phyloP scores from a whole-genome alignment of 2,113 vertebrate genomes.

The Stomatorhinus ivindoensis region DNA sequence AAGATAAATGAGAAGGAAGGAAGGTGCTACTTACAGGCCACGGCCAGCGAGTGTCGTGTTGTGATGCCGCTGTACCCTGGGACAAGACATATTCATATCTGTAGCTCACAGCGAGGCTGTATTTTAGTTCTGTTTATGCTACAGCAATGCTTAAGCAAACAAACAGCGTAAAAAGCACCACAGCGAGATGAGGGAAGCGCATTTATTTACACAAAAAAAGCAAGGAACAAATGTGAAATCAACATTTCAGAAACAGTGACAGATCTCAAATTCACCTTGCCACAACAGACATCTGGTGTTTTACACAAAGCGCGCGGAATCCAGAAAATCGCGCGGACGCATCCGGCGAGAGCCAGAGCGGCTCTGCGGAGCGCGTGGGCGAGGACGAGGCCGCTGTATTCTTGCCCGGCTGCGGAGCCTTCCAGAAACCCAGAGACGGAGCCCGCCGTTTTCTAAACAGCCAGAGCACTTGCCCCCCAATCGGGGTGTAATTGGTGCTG shows the following conservation, averaged over 20 bases:
- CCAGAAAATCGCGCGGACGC: background rate
- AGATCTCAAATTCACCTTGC: constrained; percentile 16
- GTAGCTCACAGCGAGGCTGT: background rate
- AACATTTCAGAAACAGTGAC: constrained; percentile 10
- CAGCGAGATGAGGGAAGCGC: background rate
- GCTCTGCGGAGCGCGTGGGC: background rate
- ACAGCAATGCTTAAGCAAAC: background rate
- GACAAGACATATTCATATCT: background rate
- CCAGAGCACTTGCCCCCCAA: constrained; percentile 60
- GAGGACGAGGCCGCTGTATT: constrained; percentile 63
- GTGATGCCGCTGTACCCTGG: background rate
- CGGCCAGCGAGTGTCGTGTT: background rate
- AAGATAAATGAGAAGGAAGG: background rate
- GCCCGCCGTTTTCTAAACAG: constrained; percentile 41
- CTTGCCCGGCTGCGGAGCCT: constrained; percentile 33
- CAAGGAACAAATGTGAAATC: constrained; percentile 14
- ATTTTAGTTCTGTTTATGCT: background rate
- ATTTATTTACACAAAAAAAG: constrained; percentile 10
- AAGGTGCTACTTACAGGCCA: background rate
- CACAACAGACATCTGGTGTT: constrained; percentile 17
- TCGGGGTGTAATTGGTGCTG: constrained; percentile 76
- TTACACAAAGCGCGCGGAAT: background rate
- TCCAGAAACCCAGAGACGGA: background rate
- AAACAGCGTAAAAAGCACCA: background rate
- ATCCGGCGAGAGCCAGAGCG: background rate